Base-by-base conservation (phyloP, 1,140 invertebrate genomes). In the Argopecten irradians region DNA sequence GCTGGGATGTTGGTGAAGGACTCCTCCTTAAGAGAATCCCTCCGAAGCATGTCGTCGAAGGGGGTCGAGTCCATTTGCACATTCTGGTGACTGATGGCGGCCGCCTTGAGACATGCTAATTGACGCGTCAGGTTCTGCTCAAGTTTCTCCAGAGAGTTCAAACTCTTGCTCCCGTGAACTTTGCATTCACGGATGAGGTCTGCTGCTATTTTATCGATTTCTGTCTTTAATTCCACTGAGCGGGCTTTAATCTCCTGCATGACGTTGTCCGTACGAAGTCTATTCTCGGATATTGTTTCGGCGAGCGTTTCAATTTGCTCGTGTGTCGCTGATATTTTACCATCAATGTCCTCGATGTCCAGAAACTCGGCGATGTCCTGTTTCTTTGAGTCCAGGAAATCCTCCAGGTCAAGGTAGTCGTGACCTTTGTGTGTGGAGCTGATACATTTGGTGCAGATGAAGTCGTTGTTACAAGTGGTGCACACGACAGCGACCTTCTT, bases 191-290 rank as follows among this genome's bases (percentile, higher is more conserved):
- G 55, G 8, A 71, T 71, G 22, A 71, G 16, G 16, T 71, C 55
- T 71, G 55, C n/a, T 28, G 55, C n/a, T 71, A 71, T 71, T 71
- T 71, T 71, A n/a, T 71, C 55, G 14, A 71, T 71, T 71, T 71
- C 55, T 28, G 1, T 11, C 22, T 71, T 71, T 3, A 71, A 11
- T 71, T 71, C 55, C 8, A 28, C 55, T 16, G 55, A 22, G n/a
- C 55, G 22, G 55, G 22, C 16, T 28, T 71, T 71, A 1, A 71
- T 16, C 55, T 71, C 55, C 55, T 71, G 55, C 7, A 71, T 71
- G 3, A 71, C 55, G 8, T 28, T 71, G 55, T 71, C 55, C 16
- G 55, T 71, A 5, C 55, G 55, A 71, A 71, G 55, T 11, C 55
- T n/a, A n/a, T 71, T 71, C 22, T 71, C 55, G 1, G 55, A 71